These are phyloP conservation scores for Circaetus gallicus DNA, from an alignment of 2,113 vertebrate species.

Conservation along the genomic window DNA sequence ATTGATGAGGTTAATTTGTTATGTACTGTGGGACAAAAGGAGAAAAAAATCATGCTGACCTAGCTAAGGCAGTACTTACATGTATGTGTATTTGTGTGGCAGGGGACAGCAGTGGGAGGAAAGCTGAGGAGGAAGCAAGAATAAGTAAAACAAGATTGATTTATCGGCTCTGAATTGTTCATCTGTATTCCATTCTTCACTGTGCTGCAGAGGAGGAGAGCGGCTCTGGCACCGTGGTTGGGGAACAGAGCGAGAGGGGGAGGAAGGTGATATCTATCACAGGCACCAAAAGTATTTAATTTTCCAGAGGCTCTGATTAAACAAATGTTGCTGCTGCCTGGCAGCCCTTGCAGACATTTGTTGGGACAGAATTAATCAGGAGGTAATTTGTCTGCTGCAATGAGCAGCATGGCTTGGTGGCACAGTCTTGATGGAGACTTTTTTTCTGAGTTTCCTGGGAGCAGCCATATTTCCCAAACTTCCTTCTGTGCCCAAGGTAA, in stretches of 20 bases:
- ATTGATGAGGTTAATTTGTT: constrained; percentile 38
- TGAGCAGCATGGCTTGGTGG: not conserved
- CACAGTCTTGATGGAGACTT: not conserved
- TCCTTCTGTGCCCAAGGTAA: not conserved
- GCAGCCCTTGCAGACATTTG: constrained; percentile 51
- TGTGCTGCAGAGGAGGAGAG: constrained; percentile 48
- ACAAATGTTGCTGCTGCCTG: constrained; percentile 60
- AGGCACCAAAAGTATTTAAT: constrained; percentile 45
- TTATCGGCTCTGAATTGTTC: constrained; percentile 10
- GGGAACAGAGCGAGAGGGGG: not conserved
- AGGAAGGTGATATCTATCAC: constrained; percentile 45
- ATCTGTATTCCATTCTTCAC: constrained; percentile 35
- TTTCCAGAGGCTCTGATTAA: constrained; percentile 68
- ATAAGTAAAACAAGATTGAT: constrained; percentile 34
- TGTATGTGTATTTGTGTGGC: not conserved
- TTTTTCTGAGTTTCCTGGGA: not conserved
- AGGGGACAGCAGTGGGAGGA: constrained; percentile 30
- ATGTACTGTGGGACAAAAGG: not conserved
- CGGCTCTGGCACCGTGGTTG: not conserved
- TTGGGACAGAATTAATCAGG: constrained; percentile 56
- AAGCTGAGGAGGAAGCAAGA: constrained; percentile 9
- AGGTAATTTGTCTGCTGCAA: constrained; percentile 50
- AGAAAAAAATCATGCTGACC: not conserved
- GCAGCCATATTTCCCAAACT: not conserved
- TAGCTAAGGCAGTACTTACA: not conserved